Percentiles rank a stretch among this genome's conserved stretches.
These are phyloP conservation scores for Ormyrus rosae DNA, from an alignment of 2,888 invertebrate genomes.

Conservation along the genomic window DNA sequence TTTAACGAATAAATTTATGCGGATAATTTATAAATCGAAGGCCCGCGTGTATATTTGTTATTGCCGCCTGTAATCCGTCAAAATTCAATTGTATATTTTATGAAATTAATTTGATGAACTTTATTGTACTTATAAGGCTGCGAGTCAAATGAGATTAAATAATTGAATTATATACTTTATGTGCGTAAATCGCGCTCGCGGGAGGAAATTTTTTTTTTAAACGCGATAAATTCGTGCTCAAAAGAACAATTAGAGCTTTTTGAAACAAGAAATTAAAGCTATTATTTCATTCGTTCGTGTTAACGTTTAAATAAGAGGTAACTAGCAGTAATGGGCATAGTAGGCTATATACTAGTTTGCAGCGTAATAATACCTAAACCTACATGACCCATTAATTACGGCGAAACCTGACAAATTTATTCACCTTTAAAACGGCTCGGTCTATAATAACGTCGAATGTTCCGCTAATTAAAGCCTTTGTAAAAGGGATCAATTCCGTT, in stretches of 20 bases:
- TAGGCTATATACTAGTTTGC: conserved; percentile 19
- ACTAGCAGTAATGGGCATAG: conserved; percentile 34
- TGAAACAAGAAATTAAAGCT: conserved; percentile 4
- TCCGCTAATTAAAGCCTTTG: background rate
- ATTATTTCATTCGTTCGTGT: conserved; percentile 47
- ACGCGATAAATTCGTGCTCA: background rate
- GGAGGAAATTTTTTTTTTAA: background rate
- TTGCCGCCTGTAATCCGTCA: background rate
- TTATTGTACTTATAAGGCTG: background rate
- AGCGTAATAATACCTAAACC: conserved; percentile 25
- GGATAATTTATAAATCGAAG: conserved; percentile 25
- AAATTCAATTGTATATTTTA: too few relatives aligned
- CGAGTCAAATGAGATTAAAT: too few relatives aligned
- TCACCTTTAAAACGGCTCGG: conserved; percentile 9
- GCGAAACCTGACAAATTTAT: conserved; percentile 35
- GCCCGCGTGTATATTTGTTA: background rate
- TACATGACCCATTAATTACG: conserved; percentile 49
- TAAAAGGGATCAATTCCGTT: conserved; percentile 6
- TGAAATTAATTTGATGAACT: too few relatives aligned
- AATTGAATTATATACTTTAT: background rate
- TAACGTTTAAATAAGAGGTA: conserved; percentile 39
- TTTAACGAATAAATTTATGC: conserved; percentile 18
- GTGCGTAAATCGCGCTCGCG: background rate
- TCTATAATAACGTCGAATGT: too few relatives aligned
- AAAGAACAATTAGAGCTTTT: background rate